A percentile compares a stretch with the other conserved stretches of the same genome.
Conservation (phyloP, 2,797 vertebrate genomes). For the Anguilla anguilla region DNA sequence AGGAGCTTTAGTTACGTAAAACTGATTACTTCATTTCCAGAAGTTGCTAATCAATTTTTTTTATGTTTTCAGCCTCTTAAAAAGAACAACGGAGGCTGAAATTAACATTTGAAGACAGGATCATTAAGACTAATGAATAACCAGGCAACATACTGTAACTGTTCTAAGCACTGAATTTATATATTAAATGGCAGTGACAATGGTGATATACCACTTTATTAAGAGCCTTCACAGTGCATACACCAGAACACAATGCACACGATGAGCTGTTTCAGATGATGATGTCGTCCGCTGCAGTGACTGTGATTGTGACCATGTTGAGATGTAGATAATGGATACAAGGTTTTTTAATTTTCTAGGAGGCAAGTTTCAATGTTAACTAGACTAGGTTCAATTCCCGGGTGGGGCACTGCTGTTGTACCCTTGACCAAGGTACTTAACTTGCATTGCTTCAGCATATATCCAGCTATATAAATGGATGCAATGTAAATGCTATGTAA, state of each 20-base stretch:
- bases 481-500: no score
- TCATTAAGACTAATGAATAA: not conserved
- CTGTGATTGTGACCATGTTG: conserved; percentile 22
- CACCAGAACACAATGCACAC: not conserved
- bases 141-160: no score
- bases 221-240: not conserved
- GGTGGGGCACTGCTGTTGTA: no score
- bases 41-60: not conserved
- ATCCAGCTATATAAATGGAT: no score
- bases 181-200: no score
- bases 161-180: no score
- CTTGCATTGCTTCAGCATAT: no score
- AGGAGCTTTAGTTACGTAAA: not conserved
- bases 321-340: not conserved
- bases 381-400: not conserved
- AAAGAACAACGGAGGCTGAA: not conserved
- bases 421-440: no score
- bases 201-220: not conserved
- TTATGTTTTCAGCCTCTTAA: not conserved
- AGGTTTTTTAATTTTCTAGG: not conserved
- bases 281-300: conserved; percentile 34
- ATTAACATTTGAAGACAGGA: not conserved
- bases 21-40: no score
- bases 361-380: not conserved
- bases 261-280: conserved; percentile 30